Base-by-base conservation (phyloP, 2,113 vertebrate genomes). In the Sardina pilchardus region DNA sequence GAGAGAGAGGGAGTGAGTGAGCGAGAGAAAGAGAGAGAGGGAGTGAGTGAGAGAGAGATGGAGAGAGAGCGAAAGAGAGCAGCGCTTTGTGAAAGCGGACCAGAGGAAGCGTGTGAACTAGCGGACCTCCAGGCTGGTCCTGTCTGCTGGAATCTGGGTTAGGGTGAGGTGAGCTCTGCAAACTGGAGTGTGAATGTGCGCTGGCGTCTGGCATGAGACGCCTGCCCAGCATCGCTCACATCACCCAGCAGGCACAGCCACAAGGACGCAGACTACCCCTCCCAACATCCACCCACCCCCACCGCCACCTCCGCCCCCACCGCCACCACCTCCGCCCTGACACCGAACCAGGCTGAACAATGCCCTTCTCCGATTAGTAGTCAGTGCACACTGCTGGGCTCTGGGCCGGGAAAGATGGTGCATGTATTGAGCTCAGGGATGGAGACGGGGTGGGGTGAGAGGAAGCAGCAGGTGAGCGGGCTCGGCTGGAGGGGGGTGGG, bases 81-180 rank as follows among this genome's bases (percentile, higher is more conserved):
- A 47, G 14, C 75, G 10, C 81, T 48, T 42, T 48, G 48, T 45
- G 47, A 50, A 34, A 82, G 48, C 45, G 53, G 81, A n/a, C 48
- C 48, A 50, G 17, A 82, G 16, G 16, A 85, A 39, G 30, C 48
- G 82, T 56, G 50, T 83, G 50, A 59, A 39, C 26, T 67, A 6
- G 63, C 63, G 30, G 63, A 67, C 63, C n/a, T 67, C 10, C n/a
- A 67, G 63, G 63, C 63, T 8, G 10, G 48, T 50, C 48, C 3
- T 59, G 63, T 67, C 63, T 67, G 63, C n/a, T 30, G 26, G 30
- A 67, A 67, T 67, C n/a, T 30, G 63, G 63, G 63, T 67, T 67
- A 67, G n/a, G 63, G n/a, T 67, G 63, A 67, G 63, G 63, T 67
- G 63, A 67, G n/a, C 4, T 67, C 1, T 30, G 63, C 26, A 30